Percentiles rank a stretch among this genome's conserved stretches.
phyloP scores from a whole-genome alignment of 2,797 vertebrate species.

The Betta splendens region DNA sequence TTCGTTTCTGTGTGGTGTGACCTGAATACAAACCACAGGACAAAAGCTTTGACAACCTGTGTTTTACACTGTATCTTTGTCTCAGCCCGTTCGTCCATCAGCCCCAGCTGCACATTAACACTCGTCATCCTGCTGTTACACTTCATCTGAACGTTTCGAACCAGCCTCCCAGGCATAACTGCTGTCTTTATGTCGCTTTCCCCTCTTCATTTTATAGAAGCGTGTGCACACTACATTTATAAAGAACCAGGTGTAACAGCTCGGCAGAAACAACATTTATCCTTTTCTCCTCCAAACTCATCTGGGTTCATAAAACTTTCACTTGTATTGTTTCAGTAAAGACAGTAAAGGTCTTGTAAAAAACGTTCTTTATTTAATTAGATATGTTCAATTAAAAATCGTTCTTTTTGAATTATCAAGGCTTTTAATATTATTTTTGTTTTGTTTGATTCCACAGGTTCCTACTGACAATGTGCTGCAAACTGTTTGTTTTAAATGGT shows the following conservation, averaged over 20 bases:
- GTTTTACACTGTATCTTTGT: background rate
- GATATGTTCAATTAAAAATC: too few relatives aligned
- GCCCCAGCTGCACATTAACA: background rate
- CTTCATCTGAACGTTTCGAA: background rate
- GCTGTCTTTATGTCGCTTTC: background rate
- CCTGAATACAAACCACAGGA: constrained; percentile 12
- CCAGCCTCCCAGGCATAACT: background rate
- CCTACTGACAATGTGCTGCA: too few relatives aligned
- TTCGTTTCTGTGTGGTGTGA: constrained; percentile 4
- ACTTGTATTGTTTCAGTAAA: too few relatives aligned
- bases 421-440: too few relatives aligned
- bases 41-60: constrained; percentile 21
- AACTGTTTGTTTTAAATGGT: too few relatives aligned
- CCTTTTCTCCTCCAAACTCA: background rate
- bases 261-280: constrained; percentile 1
- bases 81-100: constrained; percentile 1
- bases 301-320: background rate
- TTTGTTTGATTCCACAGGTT: too few relatives aligned
- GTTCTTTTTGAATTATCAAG: too few relatives aligned
- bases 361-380: too few relatives aligned
- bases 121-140: background rate
- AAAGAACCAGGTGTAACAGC: background rate
- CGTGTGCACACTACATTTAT: background rate
- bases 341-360: too few relatives aligned
- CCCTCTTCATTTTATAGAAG: background rate